These are phyloP conservation scores for Herpetotheres cachinnans DNA, from an alignment of 2,113 vertebrate species.

Conservation along the genomic window DNA sequence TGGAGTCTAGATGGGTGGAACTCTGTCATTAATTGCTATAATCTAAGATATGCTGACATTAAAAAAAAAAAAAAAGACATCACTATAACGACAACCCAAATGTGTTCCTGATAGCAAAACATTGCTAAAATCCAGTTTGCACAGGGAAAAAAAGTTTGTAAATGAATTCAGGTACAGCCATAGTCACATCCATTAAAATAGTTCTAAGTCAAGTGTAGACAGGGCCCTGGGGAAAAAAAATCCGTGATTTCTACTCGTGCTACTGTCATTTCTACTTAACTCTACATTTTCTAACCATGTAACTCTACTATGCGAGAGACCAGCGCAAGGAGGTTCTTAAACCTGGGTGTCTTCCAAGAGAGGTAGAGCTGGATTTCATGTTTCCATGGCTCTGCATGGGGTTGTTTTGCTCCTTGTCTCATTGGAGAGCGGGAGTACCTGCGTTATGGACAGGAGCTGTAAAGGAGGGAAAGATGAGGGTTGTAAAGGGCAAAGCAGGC, in stretches of 20 bases:
- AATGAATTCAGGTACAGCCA: neutral
- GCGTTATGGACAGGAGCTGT: neutral
- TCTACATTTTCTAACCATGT: neutral
- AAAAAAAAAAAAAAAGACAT: neutral
- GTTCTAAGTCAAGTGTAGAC: neutral
- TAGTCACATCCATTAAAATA: neutral
- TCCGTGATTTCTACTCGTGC: neutral
- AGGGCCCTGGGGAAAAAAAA: neutral
- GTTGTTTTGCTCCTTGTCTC: neutral
- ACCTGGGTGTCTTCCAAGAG: neutral
- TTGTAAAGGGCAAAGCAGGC: neutral
- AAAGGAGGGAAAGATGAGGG: neutral
- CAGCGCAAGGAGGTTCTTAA: neutral
- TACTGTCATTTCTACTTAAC: neutral
- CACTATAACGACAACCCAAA: neutral
- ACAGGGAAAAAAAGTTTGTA: neutral
- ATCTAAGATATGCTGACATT: constrained; percentile 21
- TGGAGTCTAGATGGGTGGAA: constrained; percentile 44
- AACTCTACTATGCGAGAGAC: neutral
- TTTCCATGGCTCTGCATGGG: fast-evolving
- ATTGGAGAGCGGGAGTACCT: neutral
- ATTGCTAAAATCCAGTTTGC: neutral
- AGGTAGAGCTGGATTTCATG: neutral
- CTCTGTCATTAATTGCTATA: constrained; percentile 32
- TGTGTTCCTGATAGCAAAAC: neutral